These are phyloP conservation scores for Acutogordius australiensis DNA, from an alignment of 2,888 invertebrate genomes.

Conservation along the genomic window DNA sequence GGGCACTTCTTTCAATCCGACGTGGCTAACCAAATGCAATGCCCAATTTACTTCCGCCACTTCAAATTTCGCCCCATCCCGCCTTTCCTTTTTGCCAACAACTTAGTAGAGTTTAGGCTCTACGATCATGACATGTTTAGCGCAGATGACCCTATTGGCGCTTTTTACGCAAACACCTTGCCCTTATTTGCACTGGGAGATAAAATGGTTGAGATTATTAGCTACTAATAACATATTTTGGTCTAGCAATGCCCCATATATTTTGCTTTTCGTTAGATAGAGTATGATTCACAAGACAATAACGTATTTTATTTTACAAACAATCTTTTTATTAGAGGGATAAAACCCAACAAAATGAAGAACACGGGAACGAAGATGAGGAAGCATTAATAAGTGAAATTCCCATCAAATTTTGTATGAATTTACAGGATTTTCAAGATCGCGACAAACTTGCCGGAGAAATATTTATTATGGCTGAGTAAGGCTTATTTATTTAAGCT, in stretches of 20 bases:
- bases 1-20: constrained; percentile 4
- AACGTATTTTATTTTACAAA: no score
- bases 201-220: no score
- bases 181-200: no score
- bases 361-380: no score
- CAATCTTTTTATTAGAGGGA: no score
- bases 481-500: no score
- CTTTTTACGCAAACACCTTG: not conserved
- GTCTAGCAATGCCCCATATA: no score
- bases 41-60: not conserved
- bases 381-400: not conserved
- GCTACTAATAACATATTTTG: no score
- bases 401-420: not conserved
- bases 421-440: not conserved
- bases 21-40: not conserved
- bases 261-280: no score
- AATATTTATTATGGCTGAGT: not conserved
- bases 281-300: no score
- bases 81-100: not conserved
- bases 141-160: not conserved
- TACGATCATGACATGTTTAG: constrained; percentile 2
- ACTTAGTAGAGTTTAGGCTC: not conserved
- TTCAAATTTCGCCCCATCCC: not conserved
- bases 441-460: not conserved
- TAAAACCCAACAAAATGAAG: no score